phyloP scores from a whole-genome alignment of 2,113 vertebrate species.

The Orthonyx spaldingii region DNA sequence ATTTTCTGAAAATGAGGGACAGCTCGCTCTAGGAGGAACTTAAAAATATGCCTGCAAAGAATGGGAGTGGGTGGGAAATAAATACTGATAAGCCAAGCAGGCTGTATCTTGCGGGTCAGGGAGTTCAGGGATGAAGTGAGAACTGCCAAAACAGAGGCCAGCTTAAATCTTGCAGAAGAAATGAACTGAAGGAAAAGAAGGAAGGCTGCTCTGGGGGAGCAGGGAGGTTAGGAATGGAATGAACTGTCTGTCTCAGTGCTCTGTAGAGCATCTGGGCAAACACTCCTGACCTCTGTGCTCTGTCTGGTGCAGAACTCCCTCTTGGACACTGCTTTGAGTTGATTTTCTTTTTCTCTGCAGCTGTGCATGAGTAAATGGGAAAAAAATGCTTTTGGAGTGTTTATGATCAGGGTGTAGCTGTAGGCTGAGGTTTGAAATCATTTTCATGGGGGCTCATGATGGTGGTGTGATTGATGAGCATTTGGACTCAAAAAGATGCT shows the following conservation, averaged over 20 bases:
- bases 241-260: not conserved
- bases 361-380: not conserved
- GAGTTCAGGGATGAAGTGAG: not conserved
- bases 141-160: not conserved
- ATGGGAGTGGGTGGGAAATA: not conserved
- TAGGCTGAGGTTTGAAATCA: not conserved
- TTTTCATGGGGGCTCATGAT: not conserved
- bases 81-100: not conserved
- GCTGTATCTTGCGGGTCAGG: not conserved
- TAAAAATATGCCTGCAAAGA: not conserved
- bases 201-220: not conserved
- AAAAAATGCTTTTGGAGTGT: not conserved
- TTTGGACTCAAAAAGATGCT: slow-evolving; percentile 1
- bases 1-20: not conserved
- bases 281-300: not conserved
- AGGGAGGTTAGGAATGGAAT: not conserved
- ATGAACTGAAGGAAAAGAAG: not conserved
- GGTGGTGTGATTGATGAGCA: not conserved
- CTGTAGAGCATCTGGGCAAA: not conserved
- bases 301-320: not conserved
- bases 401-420: not conserved
- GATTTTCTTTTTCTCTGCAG: not conserved
- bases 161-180: not conserved
- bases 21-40: not conserved
- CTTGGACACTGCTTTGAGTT: not conserved